Conservation (phyloP, 92 coral and sea anemone genomes). For the Epizoanthus fatuus region DNA sequence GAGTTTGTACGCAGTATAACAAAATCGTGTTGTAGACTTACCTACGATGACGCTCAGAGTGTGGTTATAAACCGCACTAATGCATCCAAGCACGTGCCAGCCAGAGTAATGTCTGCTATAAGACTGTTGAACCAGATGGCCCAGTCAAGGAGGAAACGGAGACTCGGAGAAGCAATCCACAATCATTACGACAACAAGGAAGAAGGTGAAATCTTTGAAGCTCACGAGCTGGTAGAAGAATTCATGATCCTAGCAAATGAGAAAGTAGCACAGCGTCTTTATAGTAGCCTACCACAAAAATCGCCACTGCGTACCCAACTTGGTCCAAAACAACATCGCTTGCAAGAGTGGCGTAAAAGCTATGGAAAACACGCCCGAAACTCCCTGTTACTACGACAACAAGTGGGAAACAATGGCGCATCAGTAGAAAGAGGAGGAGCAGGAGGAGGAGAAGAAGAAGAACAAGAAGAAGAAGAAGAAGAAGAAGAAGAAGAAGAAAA, state of each 20-base stretch:
- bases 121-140: slow-evolving; percentile 66
- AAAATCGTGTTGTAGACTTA: slow-evolving; percentile 75
- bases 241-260: slow-evolving; percentile 93
- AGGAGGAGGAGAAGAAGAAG: slow-evolving; percentile 8
- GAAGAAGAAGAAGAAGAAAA: slow-evolving; percentile 16
- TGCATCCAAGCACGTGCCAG: slow-evolving; percentile 13
- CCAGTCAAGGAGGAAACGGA: slow-evolving; percentile 60
- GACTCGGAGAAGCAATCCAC: slow-evolving; percentile 78
- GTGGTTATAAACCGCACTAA: slow-evolving; percentile 48
- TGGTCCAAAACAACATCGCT: slow-evolving; percentile 81
- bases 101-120: slow-evolving; percentile 32
- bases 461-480: not conserved
- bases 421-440: not conserved
- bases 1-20: slow-evolving; percentile 70
- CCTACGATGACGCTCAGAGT: slow-evolving; percentile 81
- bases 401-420: not conserved
- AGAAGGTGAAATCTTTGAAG: slow-evolving; percentile 61
- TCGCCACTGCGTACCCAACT: slow-evolving; percentile 85
- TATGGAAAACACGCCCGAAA: slow-evolving; percentile 63
- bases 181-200: slow-evolving; percentile 67
- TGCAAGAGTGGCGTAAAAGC: slow-evolving; percentile 79
- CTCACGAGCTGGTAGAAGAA: slow-evolving; percentile 95
- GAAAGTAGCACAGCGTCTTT: slow-evolving; percentile 70
- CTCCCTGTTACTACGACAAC: slow-evolving; percentile 50
- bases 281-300: slow-evolving; percentile 21